Evolutionary conservation across 2,797 vertebrate genomes (phyloP).

Genomic region (Enteromius anoplus): DNA sequence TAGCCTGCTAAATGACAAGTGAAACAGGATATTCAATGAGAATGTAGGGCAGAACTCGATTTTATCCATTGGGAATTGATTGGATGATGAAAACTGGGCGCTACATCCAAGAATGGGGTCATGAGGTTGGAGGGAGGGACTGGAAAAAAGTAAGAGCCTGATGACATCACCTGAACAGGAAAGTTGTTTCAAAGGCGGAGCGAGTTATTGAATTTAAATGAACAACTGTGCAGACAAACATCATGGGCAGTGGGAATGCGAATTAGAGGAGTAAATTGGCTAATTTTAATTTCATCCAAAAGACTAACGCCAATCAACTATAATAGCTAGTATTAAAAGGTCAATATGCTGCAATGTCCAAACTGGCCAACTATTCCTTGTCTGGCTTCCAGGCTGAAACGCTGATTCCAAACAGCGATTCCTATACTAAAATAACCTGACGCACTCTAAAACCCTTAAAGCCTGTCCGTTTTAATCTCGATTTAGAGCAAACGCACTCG

Average conservation of each 20-base stretch:
- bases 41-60: slow-evolving; percentile 15
- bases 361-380: not conserved
- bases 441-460: not conserved
- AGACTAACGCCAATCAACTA: not conserved
- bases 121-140: slow-evolving; percentile 8
- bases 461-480: slow-evolving; percentile 21
- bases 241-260: not conserved
- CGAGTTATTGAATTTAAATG: not conserved
- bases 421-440: not conserved
- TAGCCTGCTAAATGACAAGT: not conserved
- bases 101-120: slow-evolving; percentile 12
- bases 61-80: slow-evolving; percentile 29
- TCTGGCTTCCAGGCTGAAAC: not conserved
- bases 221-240: not conserved
- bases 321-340: not conserved
- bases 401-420: not conserved
- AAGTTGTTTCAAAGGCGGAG: not conserved
- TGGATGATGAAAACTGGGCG: slow-evolving; percentile 16
- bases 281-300: not conserved
- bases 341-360: not conserved
- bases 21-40: slow-evolving; percentile 6
- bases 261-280: not conserved
- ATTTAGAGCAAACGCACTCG: slow-evolving; percentile 3
- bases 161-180: slow-evolving; percentile 12
- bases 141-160: not conserved